Conservation (phyloP, 30 jellyfish, hydroid and myxozoan species). For the Cassiopea xamachana region DNA sequence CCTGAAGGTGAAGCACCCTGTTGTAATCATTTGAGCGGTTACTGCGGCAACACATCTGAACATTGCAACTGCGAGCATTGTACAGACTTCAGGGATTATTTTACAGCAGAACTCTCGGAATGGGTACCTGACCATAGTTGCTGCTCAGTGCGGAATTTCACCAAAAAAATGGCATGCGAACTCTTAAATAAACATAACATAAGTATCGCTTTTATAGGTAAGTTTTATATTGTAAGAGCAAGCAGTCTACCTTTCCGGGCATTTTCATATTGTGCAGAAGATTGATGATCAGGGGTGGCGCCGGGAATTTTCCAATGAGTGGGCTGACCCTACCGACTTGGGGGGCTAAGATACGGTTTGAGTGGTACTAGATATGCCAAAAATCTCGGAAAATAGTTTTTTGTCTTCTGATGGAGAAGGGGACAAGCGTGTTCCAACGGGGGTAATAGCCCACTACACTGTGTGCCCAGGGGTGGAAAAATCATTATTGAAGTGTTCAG, state of each 20-base stretch:
- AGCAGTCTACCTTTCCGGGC: not conserved
- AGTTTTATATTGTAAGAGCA: not conserved
- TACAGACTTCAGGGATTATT: conserved; percentile 74
- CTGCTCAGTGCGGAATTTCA: conserved; percentile 67
- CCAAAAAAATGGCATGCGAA: conserved; percentile 76
- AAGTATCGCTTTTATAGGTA: conserved; percentile 84
- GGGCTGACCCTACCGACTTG: too few species aligned
- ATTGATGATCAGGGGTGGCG: too few species aligned
- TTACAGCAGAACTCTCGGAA: conserved; percentile 83
- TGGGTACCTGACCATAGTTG: conserved; percentile 77
- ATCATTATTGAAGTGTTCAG: too few species aligned
- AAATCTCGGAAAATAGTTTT: too few species aligned
- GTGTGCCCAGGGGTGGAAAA: too few species aligned
- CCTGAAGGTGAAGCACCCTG: conserved; percentile 88
- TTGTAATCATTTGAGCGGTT: conserved; percentile 81
- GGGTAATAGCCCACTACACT: too few species aligned
- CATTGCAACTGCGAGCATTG: conserved; percentile 81
- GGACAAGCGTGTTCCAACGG: too few species aligned
- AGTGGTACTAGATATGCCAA: too few species aligned
- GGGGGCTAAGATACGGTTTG: too few species aligned
- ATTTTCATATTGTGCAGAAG: too few species aligned
- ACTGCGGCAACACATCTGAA: conserved; percentile 73
- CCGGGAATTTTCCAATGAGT: too few species aligned
- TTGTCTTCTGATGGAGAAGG: too few species aligned
- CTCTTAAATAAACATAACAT: conserved; percentile 48